Conservation (phyloP, 2,797 vertebrate genomes). For the Enteromius afrohamiltoni region DNA sequence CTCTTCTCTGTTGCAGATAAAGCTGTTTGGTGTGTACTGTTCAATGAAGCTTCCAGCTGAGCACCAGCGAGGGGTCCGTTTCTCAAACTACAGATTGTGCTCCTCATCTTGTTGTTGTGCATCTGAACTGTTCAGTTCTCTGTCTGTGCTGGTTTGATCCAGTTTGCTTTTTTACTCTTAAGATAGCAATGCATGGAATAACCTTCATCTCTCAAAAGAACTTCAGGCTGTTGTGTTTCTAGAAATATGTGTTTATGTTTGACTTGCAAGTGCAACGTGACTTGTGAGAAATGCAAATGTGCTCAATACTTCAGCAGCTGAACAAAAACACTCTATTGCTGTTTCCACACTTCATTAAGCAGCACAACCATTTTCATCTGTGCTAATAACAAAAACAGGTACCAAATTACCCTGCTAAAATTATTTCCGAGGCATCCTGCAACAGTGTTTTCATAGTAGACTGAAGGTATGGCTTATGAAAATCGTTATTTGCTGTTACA, state of each 20-base stretch:
- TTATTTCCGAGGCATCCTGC: neutral
- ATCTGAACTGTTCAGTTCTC: neutral
- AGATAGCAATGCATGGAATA: conserved; percentile 54
- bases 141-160: neutral
- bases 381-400: conserved; percentile 16
- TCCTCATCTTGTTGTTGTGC: neutral
- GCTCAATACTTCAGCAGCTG: neutral
- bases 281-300: conserved; percentile 16
- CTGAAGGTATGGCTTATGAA: neutral
- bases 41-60: neutral
- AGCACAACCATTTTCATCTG: conserved; percentile 1
- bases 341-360: conserved; percentile 31
- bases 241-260: conserved; percentile 6
- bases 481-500: neutral
- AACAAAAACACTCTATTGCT: conserved; percentile 6
- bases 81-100: conserved; percentile 5
- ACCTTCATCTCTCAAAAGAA: conserved; percentile 46
- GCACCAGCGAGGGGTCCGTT: neutral
- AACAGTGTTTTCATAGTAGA: neutral
- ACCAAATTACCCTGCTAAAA: neutral
- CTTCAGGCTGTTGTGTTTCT: neutral
- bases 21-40: neutral
- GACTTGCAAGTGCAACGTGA: conserved; percentile 19
- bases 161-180: neutral
- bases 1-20: neutral